These are phyloP conservation scores for Tangara arthus DNA, from an alignment of 2,797 vertebrate species.

Conservation along the genomic window DNA sequence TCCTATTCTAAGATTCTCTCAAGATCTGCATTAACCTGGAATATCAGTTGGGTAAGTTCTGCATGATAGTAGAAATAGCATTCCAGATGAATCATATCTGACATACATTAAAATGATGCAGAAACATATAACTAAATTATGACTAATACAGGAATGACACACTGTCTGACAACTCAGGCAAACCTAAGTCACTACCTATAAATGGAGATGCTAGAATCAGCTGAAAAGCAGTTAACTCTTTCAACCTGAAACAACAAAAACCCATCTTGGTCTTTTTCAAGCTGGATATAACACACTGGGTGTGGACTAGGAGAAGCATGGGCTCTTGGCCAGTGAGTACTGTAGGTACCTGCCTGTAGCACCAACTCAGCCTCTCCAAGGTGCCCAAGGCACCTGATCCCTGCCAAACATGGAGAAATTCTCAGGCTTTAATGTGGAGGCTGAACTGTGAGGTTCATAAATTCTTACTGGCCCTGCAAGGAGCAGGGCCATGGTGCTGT, in stretches of 20 bases:
- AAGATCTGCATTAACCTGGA: background rate
- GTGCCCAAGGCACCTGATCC: background rate
- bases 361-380: background rate
- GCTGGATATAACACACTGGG: background rate
- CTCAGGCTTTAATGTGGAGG: background rate
- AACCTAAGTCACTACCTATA: background rate
- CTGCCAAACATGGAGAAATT: background rate
- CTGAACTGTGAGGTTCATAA: background rate
- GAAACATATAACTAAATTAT: slow-evolving; percentile 7
- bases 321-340: background rate
- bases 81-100: slow-evolving; percentile 23
- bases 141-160: slow-evolving; percentile 47
- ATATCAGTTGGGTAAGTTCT: background rate
- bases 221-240: background rate
- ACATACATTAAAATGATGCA: background rate
- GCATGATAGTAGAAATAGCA: background rate
- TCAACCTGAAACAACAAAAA: background rate
- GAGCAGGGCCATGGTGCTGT: background rate
- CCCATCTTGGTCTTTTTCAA: background rate
- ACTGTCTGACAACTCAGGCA: slow-evolving; percentile 7
- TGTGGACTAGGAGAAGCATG: background rate
- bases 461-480: background rate
- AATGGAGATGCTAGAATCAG: background rate
- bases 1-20: background rate
- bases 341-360: no score